Evolutionary conservation across 1,140 invertebrate genomes (phyloP).

Genomic region (Drosophila sechellia): DNA sequence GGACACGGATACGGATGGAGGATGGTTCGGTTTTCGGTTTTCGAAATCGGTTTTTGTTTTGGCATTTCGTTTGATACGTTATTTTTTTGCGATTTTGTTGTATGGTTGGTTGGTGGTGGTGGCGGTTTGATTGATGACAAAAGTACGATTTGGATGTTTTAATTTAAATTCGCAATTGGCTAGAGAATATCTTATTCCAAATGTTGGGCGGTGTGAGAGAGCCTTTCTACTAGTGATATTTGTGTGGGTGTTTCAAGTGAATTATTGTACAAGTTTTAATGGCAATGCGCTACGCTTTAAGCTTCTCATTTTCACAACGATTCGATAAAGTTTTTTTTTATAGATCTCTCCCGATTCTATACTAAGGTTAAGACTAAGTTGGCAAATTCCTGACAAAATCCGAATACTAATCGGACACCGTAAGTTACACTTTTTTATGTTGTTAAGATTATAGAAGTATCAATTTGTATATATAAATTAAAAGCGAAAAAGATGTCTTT

Average conservation of each 20-base stretch:
- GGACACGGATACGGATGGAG: slow-evolving; percentile 36
- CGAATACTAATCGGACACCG: not conserved
- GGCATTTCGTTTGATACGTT: slow-evolving; percentile 39
- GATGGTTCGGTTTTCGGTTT: slow-evolving; percentile 36
- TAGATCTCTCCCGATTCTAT: too few species aligned
- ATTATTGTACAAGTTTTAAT: slow-evolving; percentile 17
- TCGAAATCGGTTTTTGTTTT: slow-evolving; percentile 48
- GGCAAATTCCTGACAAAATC: not conserved
- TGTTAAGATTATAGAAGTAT: too few species aligned
- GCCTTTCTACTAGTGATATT: slow-evolving; percentile 47
- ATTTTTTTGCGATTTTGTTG: slow-evolving; percentile 54
- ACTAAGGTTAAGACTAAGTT: not conserved
- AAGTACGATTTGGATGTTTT: slow-evolving; percentile 73
- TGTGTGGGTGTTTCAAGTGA: slow-evolving; percentile 40
- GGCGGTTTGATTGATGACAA: slow-evolving; percentile 71
- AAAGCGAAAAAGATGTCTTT: too few species aligned
- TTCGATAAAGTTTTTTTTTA: not conserved
- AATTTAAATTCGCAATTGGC: slow-evolving; percentile 56
- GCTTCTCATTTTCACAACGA: not conserved
- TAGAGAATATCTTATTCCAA: slow-evolving; percentile 37
- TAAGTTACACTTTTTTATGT: too few species aligned
- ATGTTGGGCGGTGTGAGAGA: slow-evolving; percentile 22
- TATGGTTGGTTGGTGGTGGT: slow-evolving; percentile 56
- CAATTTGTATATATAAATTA: too few species aligned
- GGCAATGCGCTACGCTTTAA: slow-evolving; percentile 44